A percentile compares a stretch with the other conserved stretches of the same genome.
These are phyloP conservation scores for Oncorhynchus nerka DNA, from an alignment of 2,113 vertebrate species.

Conservation along the genomic window DNA sequence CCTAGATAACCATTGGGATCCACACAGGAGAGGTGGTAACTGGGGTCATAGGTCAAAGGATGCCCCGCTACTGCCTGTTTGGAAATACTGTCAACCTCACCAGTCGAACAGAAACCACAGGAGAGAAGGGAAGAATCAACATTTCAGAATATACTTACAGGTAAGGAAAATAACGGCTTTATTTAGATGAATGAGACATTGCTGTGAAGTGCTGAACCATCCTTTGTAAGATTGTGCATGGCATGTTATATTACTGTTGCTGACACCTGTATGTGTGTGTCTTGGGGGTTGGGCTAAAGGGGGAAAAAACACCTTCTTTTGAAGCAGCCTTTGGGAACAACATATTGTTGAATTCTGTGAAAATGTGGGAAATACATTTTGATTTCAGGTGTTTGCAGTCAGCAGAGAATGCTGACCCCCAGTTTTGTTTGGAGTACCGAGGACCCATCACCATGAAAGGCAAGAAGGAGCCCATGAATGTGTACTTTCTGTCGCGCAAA, in stretches of 20 bases:
- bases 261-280: no score
- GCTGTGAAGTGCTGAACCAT: neutral
- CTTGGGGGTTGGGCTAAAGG: no score
- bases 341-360: neutral
- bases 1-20: constrained; percentile 96
- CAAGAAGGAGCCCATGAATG: constrained; percentile 98
- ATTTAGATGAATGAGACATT: no score
- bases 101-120: constrained; percentile 97
- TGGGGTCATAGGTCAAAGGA: constrained; percentile 96
- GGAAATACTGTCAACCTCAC: constrained; percentile 98
- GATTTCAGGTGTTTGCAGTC: constrained; percentile 88
- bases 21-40: constrained; percentile 98
- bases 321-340: neutral
- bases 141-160: constrained; percentile 95
- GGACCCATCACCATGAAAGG: constrained; percentile 97
- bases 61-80: constrained; percentile 98
- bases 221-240: neutral
- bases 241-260: no score
- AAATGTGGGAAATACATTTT: neutral
- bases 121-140: constrained; percentile 94
- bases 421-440: constrained; percentile 90
- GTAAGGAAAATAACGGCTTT: constrained; percentile 60
- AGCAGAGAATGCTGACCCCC: constrained; percentile 91
- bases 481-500: constrained; percentile 96
- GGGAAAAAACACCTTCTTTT: no score